These are phyloP conservation scores for Helostoma temminkii DNA, from an alignment of 2,797 vertebrate species.

Conservation along the genomic window DNA sequence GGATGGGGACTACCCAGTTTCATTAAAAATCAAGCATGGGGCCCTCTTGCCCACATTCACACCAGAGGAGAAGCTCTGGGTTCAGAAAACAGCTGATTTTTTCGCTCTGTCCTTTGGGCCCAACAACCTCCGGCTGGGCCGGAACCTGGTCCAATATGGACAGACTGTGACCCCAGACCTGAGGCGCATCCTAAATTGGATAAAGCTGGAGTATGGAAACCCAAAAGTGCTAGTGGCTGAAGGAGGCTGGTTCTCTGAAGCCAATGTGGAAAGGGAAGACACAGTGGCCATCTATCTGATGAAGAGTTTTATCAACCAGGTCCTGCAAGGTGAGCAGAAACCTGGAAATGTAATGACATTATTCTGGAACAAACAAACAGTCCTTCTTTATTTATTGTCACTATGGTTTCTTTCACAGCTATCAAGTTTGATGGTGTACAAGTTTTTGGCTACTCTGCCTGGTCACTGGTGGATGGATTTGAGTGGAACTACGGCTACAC, in stretches of 20 bases:
- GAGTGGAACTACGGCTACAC: constrained; percentile 93
- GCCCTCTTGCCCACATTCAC: constrained; percentile 86
- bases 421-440: constrained; percentile 86
- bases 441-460: constrained; percentile 93
- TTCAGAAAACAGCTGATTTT: constrained; percentile 93
- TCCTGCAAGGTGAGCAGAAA: constrained; percentile 90
- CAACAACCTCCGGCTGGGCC: constrained; percentile 88
- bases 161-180: constrained; percentile 88
- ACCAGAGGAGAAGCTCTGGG: constrained; percentile 84
- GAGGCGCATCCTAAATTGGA: constrained; percentile 90
- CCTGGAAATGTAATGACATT: not conserved
- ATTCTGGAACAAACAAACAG: not conserved
- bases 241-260: constrained; percentile 94
- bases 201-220: constrained; percentile 90
- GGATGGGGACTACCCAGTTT: constrained; percentile 91
- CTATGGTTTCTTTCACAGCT: constrained; percentile 79
- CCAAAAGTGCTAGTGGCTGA: constrained; percentile 90
- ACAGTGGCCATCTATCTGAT: constrained; percentile 92
- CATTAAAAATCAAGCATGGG: constrained; percentile 81
- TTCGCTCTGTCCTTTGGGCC: constrained; percentile 96
- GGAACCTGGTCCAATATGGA: constrained; percentile 80
- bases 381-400: not conserved
- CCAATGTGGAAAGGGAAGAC: constrained; percentile 89
- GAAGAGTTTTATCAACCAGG: constrained; percentile 94
- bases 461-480: constrained; percentile 95